phyloP scores from a whole-genome alignment of 2,113 vertebrate species.

The Clinocottus analis region DNA sequence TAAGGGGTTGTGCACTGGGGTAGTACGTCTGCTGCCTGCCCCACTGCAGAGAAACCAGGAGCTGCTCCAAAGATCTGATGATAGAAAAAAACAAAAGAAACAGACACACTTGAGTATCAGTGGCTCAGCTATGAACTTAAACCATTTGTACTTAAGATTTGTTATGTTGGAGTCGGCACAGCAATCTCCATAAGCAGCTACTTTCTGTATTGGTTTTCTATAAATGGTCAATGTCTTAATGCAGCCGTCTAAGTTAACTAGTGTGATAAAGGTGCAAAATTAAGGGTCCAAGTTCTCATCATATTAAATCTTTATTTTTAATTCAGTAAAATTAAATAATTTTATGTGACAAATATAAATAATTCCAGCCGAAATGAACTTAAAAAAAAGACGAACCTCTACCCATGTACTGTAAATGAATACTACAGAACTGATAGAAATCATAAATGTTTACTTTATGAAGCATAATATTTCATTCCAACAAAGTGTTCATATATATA shows the following conservation, averaged over 20 bases:
- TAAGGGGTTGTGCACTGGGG: constrained; percentile 88
- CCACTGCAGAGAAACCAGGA: constrained; percentile 95
- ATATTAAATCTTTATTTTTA: neutral
- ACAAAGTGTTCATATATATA: too few relatives aligned
- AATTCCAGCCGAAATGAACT: too few relatives aligned
- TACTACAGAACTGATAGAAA: neutral
- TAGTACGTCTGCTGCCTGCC: constrained; percentile 93
- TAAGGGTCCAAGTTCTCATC: neutral
- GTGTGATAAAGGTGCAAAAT: neutral
- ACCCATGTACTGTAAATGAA: neutral
- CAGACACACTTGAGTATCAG: neutral
- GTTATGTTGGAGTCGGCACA: neutral
- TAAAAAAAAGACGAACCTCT: neutral
- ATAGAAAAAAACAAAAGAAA: neutral
- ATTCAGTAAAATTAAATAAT: neutral
- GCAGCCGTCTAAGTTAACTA: neutral
- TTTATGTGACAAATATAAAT: neutral
- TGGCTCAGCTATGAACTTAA: neutral
- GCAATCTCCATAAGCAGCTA: neutral
- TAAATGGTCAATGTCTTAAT: neutral
- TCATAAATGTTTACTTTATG: neutral
- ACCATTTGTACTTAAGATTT: neutral
- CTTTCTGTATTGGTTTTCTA: neutral
- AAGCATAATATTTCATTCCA: too few relatives aligned
- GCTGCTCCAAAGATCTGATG: constrained; percentile 90